Base-by-base conservation (phyloP, 2,797 vertebrate species). In the Cryptoprocta ferox region DNA sequence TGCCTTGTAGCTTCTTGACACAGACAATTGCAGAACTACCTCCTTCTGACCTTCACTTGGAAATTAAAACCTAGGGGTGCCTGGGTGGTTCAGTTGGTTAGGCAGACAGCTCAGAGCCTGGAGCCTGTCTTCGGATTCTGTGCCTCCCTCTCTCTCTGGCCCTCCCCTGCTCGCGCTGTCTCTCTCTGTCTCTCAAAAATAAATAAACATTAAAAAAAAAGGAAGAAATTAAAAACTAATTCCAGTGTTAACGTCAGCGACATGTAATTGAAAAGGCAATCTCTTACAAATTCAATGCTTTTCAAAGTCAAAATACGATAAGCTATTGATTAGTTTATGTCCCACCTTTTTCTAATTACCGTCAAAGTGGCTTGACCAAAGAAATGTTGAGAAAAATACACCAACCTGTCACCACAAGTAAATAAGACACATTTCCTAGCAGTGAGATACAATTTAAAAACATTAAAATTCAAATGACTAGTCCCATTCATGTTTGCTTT, bases 221-320 rank as follows among this genome's bases (percentile, higher is more conserved):
- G 66, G 66, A 81, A 71, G 66, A 81, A 94, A 88, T 65, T 88
- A 35, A 95, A 95, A 94, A 83, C 80, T 97, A 94, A 81, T 82
- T 93, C 79, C 87, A 89, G 80, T 48, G 3, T 78, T 81, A 92
- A 71, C 5, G 6, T 82, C 93, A 61, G 32, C 68, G 79, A 81
- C 93, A 81, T 86, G n/a, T 15, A 91, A 56, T 82, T 35, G 32
- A 66, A 93, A 92, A 79, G 59, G 35, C 61, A 76, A 11, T 88
- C 32, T 94, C 80, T 78, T 88, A 87, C 21, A 89, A 80, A 84
- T 56, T 26, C 11, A n/a, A 0, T 86, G 19, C 39, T 96, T 95
- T 76, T 24, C 61, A 83, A 71, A 80, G 42, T 85, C 42, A 68
- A 65, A 83, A 53, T 59, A 45, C 50, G 4, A n/a, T n/a, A n/a